Base-by-base conservation (phyloP, 2,113 vertebrate genomes). In the Spermophilus dauricus region DNA sequence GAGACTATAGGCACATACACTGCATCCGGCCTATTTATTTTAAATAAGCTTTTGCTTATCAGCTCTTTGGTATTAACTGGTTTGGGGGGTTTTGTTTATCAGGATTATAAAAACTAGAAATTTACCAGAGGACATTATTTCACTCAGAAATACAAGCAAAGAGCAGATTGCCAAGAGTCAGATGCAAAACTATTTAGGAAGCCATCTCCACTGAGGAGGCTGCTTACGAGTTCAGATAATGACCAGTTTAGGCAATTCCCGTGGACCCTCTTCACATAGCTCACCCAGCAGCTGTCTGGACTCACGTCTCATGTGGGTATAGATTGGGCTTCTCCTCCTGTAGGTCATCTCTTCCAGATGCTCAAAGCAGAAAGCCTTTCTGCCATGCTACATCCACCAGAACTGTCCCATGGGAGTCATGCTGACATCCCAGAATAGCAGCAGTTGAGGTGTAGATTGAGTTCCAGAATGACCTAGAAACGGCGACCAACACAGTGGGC, bases 41-140 rank as follows among this genome's bases (percentile, higher is more conserved):
- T 72, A 73, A 83, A n/a, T 34, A 72, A 81, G 6, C 39, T 13
- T 48, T 45, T 73, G 9, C 34, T 73, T 51, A 14, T 39, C 84
- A 61, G 51, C 56, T 77, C 69, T 73, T 77, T 37, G 51, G 87
- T 32, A 75, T 84, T 58, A 32, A 56, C 75, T 51, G 22, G 89
- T 95, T 97, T 97, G 95, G n/a, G 56, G 18, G 70, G 0, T 2
- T 89, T 65, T 89, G 76, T 85, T 94, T 94, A 88, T 73, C 91
- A 24, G 63, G 80, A 30, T 73, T 94, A 88, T 17, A 87, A 87
- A 45, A 91, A 96, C 51, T 92, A 0, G 5, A 42, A 96, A 70
- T 0, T 8, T 18, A 34, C 53, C 2, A 14, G 39, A 94, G 72
- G 70, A 78, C 53, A 10, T 67, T 67, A 63, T 58, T 80, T 91